Conservation (phyloP, 2,797 vertebrate genomes). For the Gila robusta region DNA sequence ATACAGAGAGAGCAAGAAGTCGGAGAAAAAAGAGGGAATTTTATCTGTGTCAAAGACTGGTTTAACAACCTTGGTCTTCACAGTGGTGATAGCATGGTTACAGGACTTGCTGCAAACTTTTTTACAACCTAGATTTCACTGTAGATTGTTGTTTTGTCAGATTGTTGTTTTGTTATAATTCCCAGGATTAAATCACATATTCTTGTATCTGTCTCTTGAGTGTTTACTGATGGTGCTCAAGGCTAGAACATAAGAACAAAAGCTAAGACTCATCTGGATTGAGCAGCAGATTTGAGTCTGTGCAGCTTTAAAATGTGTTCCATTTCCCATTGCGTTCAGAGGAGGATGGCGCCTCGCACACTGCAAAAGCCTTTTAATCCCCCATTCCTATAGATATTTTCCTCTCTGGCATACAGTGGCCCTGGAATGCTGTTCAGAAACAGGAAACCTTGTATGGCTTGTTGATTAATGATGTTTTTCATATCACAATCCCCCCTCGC, state of each 20-base stretch:
- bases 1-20: constrained; percentile 2
- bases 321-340: neutral
- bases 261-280: constrained; percentile 1
- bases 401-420: neutral
- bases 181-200: neutral
- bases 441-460: constrained; percentile 43
- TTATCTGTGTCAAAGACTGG: constrained; percentile 14
- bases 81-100: constrained; percentile 3
- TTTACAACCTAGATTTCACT: constrained; percentile 27
- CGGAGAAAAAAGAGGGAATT: neutral
- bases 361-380: constrained; percentile 25
- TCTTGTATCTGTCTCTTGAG: constrained; percentile 1
- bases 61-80: constrained; percentile 38
- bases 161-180: neutral
- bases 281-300: constrained; percentile 3
- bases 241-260: neutral
- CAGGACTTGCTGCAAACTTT: constrained; percentile 1
- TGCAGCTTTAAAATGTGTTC: constrained; percentile 16
- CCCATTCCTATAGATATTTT: constrained; percentile 5
- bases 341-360: neutral
- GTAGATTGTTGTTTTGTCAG: neutral
- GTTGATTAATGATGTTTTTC: constrained; percentile 56
- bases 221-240: neutral
- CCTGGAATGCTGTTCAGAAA: neutral
- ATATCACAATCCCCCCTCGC: constrained; percentile 32